These are phyloP conservation scores for Myanophis thanlyinensis DNA, from an alignment of 2,113 vertebrate species.

Conservation along the genomic window DNA sequence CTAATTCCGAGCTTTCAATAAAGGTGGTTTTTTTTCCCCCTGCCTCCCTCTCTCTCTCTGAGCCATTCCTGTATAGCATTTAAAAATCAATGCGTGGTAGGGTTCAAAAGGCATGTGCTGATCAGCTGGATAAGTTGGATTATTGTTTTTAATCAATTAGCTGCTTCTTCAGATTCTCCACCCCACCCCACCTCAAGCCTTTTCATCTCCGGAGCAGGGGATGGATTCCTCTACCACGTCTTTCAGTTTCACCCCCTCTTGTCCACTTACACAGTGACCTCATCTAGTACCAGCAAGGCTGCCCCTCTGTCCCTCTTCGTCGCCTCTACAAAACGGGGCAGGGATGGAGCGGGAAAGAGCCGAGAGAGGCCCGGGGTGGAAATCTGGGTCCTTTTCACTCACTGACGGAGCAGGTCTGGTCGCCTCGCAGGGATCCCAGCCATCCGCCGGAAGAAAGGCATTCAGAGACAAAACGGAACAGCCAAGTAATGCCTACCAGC, in stretches of 20 bases:
- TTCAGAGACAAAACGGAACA: background rate
- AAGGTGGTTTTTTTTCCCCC: background rate
- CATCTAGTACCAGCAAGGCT: slow-evolving; percentile 30
- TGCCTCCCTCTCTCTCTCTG: background rate
- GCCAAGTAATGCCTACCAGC: background rate
- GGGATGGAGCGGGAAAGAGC: no score
- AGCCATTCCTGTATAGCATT: slow-evolving; percentile 21
- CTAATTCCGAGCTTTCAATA: slow-evolving; percentile 4
- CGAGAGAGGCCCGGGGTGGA: no score
- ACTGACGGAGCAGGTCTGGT: background rate
- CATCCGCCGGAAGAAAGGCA: background rate
- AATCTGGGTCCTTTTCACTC: background rate
- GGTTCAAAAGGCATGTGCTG: slow-evolving; percentile 26
- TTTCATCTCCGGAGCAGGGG: background rate
- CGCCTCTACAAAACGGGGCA: background rate
- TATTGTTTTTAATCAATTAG: background rate
- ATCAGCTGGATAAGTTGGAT: background rate
- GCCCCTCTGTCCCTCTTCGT: background rate
- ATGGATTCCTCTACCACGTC: background rate
- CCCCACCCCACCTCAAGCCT: background rate
- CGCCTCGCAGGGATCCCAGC: background rate
- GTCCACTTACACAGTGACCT: slow-evolving; percentile 40
- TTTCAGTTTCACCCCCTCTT: slow-evolving; percentile 20
- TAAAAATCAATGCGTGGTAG: slow-evolving; percentile 27
- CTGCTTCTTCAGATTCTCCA: background rate